Conservation (phyloP, 2,888 invertebrate species). For the Plagodis pulveraria region DNA sequence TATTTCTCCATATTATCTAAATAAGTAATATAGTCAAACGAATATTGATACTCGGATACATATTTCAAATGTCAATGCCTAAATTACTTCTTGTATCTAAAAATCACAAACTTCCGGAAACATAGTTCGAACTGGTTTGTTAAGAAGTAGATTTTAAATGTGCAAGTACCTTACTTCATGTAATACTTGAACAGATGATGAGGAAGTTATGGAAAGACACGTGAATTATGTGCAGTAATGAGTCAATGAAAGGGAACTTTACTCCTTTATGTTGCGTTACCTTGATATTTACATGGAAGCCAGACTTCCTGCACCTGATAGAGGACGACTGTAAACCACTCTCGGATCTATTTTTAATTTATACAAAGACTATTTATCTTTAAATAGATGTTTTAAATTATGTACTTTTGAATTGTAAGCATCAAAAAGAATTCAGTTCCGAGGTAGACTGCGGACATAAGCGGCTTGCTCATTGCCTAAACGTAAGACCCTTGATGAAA, state of each 20-base stretch:
- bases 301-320: constrained; percentile 71
- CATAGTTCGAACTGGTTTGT: neutral
- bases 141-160: neutral
- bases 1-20: too few species aligned
- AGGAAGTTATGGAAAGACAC: neutral
- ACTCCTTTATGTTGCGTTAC: constrained; percentile 60
- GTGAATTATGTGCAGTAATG: constrained; percentile 29
- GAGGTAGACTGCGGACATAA: too few species aligned
- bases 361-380: too few species aligned
- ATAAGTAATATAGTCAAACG: neutral
- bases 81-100: neutral
- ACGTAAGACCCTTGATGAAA: too few species aligned
- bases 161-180: neutral
- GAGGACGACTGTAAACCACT: constrained; percentile 59
- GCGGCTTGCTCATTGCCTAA: too few species aligned
- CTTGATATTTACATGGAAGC: constrained; percentile 75
- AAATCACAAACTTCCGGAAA: too few species aligned
- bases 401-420: too few species aligned
- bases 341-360: constrained; percentile 33
- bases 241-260: constrained; percentile 50
- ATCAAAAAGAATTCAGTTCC: too few species aligned
- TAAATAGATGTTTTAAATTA: too few species aligned
- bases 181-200: neutral
- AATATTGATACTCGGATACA: constrained; percentile 6
- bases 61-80: constrained; percentile 6